A percentile compares a stretch with the other conserved stretches of the same genome.
phyloP scores from a whole-genome alignment of 2,113 vertebrate species.

The Toxotes jaculatrix region DNA sequence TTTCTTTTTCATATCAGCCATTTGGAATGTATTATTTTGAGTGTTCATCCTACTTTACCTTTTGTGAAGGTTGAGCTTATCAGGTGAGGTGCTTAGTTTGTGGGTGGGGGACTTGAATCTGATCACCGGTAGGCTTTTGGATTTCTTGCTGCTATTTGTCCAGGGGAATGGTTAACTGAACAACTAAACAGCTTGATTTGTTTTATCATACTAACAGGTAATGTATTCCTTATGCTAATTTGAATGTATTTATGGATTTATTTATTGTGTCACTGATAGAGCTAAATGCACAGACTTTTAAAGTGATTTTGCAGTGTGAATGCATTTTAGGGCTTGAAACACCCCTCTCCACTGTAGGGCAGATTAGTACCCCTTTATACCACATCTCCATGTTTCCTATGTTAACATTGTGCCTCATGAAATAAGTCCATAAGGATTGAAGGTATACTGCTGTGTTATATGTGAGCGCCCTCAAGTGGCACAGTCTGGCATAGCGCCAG shows the following conservation, averaged over 20 bases:
- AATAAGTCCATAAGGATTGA: neutral
- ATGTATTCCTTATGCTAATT: constrained; percentile 42
- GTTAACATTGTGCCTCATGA: constrained; percentile 71
- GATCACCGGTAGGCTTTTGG: constrained; percentile 7
- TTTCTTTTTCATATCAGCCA: constrained; percentile 21
- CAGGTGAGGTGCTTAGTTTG: neutral
- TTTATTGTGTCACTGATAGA: constrained; percentile 40
- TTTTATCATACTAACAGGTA: constrained; percentile 43
- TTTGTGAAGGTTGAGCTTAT: constrained; percentile 15
- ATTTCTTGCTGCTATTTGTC: constrained; percentile 69
- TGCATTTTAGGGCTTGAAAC: neutral
- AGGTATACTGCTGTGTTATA: constrained; percentile 5
- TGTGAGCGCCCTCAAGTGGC: constrained; percentile 61
- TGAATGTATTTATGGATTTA: constrained; percentile 75
- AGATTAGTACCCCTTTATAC: constrained; percentile 19
- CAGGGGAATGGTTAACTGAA: constrained; percentile 36
- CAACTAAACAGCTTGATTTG: constrained; percentile 36
- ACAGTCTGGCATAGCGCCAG: constrained; percentile 15
- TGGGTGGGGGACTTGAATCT: constrained; percentile 23
- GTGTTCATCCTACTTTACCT: constrained; percentile 20
- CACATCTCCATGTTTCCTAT: constrained; percentile 35
- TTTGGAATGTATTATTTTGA: constrained; percentile 47
- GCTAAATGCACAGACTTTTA: neutral
- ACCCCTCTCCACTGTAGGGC: neutral
- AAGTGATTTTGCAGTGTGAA: constrained; percentile 18